These are phyloP conservation scores for Botrylloides violaceus DNA, from an alignment of 23 tunicate species.

Conservation along the genomic window DNA sequence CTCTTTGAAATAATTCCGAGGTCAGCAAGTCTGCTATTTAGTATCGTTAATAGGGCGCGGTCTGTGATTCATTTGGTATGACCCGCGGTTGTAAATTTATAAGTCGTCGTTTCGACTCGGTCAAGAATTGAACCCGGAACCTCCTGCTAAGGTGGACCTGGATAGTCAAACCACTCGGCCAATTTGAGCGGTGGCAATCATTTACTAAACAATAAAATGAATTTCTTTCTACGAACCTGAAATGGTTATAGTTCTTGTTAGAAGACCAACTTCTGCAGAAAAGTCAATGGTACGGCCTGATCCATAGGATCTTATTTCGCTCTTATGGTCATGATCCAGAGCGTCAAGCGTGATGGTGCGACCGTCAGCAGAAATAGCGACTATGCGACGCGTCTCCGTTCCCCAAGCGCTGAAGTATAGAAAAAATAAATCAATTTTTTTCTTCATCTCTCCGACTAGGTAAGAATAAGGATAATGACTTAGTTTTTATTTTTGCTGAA, in stretches of 20 bases:
- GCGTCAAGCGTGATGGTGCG: conserved; percentile 28
- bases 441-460: not conserved
- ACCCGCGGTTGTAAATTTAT: too few relatives aligned
- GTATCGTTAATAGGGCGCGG: too few relatives aligned
- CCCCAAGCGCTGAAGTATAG: not conserved
- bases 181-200: too few relatives aligned
- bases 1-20: too few relatives aligned
- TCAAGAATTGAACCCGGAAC: too few relatives aligned
- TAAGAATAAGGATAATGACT: not conserved
- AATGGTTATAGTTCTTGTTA: conserved; percentile 55
- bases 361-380: conserved; percentile 24
- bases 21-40: too few relatives aligned
- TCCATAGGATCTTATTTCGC: conserved; percentile 20
- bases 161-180: too few relatives aligned
- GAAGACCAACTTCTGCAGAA: conserved; percentile 66
- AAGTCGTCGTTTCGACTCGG: too few relatives aligned
- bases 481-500: too few relatives aligned
- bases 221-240: conserved; percentile 23
- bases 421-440: not conserved
- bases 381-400: conserved; percentile 4
- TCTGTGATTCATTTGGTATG: too few relatives aligned
- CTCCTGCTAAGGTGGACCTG: too few relatives aligned
- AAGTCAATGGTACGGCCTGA: conserved; percentile 14
- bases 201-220: too few relatives aligned
- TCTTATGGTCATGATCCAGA: conserved; percentile 41